Percentiles rank a stretch among this genome's conserved stretches.
Conservation (phyloP, 1,140 invertebrate genomes). For the Leptestheria dahalacensis region DNA sequence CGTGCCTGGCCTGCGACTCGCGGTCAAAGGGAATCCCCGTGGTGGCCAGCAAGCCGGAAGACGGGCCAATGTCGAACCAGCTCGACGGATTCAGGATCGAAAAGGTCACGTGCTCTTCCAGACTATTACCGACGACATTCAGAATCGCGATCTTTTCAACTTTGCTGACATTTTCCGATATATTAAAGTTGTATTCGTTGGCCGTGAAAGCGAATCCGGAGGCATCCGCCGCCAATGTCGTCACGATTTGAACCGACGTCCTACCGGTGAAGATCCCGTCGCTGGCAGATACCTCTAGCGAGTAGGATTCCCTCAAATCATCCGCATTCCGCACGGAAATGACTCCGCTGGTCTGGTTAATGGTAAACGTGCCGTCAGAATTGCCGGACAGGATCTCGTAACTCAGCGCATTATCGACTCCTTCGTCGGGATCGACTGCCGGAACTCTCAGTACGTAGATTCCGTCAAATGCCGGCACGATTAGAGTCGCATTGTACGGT, state of each 20-base stretch:
- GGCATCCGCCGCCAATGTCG: slow-evolving; percentile 53
- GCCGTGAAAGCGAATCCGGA: slow-evolving; percentile 68
- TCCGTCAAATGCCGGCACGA: slow-evolving; percentile 62
- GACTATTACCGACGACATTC: slow-evolving; percentile 63
- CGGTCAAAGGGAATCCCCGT: slow-evolving; percentile 69
- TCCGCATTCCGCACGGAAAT: slow-evolving; percentile 46
- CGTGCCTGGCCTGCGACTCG: slow-evolving; percentile 61
- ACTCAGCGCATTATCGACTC: slow-evolving; percentile 37
- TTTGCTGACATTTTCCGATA: slow-evolving; percentile 72
- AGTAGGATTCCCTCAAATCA: slow-evolving; percentile 30
- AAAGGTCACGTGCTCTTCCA: slow-evolving; percentile 80
- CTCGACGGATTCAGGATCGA: slow-evolving; percentile 73
- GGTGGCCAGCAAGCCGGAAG: slow-evolving; percentile 74
- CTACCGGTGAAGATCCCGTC: slow-evolving; percentile 39
- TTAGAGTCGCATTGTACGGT: slow-evolving; percentile 57
- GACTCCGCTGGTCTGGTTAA: slow-evolving; percentile 54
- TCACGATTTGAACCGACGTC: slow-evolving; percentile 33
- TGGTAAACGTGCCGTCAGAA: slow-evolving; percentile 53
- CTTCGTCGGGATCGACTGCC: slow-evolving; percentile 57
- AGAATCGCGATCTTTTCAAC: slow-evolving; percentile 58
- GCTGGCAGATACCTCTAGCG: slow-evolving; percentile 31
- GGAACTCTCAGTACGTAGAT: slow-evolving; percentile 45
- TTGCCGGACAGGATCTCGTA: slow-evolving; percentile 76
- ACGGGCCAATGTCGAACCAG: slow-evolving; percentile 74
- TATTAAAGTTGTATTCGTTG: slow-evolving; percentile 55